Evolutionary conservation across 1,140 invertebrate species (phyloP), one percentile per base, ranked within the genome.

Genomic region (Drosophila saltans): DNA sequence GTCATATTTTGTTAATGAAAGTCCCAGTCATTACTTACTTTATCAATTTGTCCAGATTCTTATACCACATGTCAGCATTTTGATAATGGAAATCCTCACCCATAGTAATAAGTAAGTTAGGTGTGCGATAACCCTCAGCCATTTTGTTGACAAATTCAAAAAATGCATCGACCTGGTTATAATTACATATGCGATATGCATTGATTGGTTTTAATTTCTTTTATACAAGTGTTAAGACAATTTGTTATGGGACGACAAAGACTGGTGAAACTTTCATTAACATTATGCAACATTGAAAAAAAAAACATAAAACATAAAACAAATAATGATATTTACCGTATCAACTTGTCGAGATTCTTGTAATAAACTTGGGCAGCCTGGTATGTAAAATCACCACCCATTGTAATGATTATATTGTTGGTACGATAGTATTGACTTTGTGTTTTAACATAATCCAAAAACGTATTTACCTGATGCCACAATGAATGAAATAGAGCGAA

Each of bases 371-470:
- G 93, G 2, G 98, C 97, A 91, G 96, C 95, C 90, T 97, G 96
- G 92, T 98, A 99, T 52, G 96, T 95, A 90, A 99, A 99, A 93
- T 99, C 98, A 71, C 95, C 96, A 0, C 98, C 98, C 98, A 99
- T 99, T 1, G 97, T 98, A 59, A 98, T 93, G 69, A 98, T 94
- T 8, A 98, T 93, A 91, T 98, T 96, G 85, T 96, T 95, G 1
- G 95, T 95, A 61, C 92, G 92, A 90, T 96, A 96, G 21, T 92
- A 92, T 66, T 92, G 69, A 1, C 94, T 92, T 93, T 95, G 94
- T 48, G 92, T 92, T 64, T 92, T 74, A 48, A 93, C 92, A 90
- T 94, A 94, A 24, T 93, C 91, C 61, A 96, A 82, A 85, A 96
- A 96, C 45, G 91, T 78, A 56, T 93, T 75, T 36, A 95, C 93